Conservation (phyloP, 1,140 invertebrate species). For the Laodelphax striatellus region DNA sequence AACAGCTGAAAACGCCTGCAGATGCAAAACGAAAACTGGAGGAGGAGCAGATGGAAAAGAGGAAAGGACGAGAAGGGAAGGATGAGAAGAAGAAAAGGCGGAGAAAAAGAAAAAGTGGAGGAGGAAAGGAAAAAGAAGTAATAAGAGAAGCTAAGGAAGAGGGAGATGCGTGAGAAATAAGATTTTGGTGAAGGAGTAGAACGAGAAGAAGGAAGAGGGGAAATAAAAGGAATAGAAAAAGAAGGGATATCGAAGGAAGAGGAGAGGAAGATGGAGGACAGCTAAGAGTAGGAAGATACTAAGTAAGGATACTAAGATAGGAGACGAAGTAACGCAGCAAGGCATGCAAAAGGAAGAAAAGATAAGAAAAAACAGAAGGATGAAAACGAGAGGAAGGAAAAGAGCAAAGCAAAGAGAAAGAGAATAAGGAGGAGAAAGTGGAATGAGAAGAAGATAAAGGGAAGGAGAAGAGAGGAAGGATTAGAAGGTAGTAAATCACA, state of each 20-base stretch:
- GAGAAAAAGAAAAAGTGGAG: neutral
- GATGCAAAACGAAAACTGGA: neutral
- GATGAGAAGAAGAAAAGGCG: neutral
- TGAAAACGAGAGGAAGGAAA: constrained; percentile 8
- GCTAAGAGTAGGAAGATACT: too few relatives aligned
- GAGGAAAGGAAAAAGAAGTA: too few relatives aligned
- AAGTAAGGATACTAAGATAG: too few relatives aligned
- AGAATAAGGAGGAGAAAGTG: neutral
- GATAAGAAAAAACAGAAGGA: too few relatives aligned
- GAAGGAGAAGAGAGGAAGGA: too few relatives aligned
- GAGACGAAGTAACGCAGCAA: too few relatives aligned
- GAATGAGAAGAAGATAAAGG: too few relatives aligned
- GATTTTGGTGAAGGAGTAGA: constrained; percentile 1
- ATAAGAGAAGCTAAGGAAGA: too few relatives aligned
- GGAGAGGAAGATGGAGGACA: neutral
- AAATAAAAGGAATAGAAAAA: neutral
- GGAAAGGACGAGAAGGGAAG: neutral
- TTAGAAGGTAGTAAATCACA: too few relatives aligned
- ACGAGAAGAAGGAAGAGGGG: constrained; percentile 12
- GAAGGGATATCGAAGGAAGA: constrained; percentile 8
- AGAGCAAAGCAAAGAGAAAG: constrained; percentile 14
- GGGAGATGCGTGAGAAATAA: too few relatives aligned
- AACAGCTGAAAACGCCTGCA: too few relatives aligned
- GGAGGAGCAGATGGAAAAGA: neutral
- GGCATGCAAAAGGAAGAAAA: too few relatives aligned